Evolutionary conservation across 2,113 vertebrate genomes (phyloP).

Genomic region (Pseudorasbora parva): DNA sequence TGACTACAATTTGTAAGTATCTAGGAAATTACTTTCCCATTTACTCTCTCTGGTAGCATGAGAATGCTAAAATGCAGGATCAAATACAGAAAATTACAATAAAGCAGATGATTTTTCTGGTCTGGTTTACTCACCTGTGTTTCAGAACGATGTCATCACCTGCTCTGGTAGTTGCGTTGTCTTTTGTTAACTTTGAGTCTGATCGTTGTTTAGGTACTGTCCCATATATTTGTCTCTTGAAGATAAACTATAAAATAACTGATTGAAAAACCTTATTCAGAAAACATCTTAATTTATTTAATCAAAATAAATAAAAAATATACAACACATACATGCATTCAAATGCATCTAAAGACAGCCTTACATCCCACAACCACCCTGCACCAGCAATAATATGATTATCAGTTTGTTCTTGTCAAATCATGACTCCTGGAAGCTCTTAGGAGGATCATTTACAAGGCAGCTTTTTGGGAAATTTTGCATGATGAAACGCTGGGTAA

Average conservation of each 20-base stretch:
- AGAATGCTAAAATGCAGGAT: neutral
- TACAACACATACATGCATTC: conserved; percentile 50
- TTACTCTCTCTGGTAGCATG: neutral
- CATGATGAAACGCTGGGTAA: conserved; percentile 10
- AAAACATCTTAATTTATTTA: conserved; percentile 38
- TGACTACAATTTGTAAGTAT: too few relatives aligned
- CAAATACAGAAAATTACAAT: neutral
- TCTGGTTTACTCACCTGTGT: neutral
- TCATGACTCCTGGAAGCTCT: neutral
- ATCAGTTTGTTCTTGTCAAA: conserved; percentile 7
- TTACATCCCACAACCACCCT: conserved; percentile 7
- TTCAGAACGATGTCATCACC: neutral
- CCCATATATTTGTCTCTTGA: neutral
- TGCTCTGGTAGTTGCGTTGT: too few relatives aligned
- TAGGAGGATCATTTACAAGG: neutral
- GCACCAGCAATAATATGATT: conserved; percentile 34
- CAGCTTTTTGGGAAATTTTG: neutral
- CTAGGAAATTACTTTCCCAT: too few relatives aligned
- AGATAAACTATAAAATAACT: neutral
- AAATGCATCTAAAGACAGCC: conserved; percentile 22
- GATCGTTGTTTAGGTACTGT: neutral
- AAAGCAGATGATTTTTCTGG: neutral
- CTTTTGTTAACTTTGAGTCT: neutral
- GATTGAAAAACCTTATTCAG: neutral
- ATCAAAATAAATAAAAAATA: conserved; percentile 61